These are phyloP conservation scores for Acanthopagrus latus DNA, from an alignment of 2,797 vertebrate genomes.

Conservation along the genomic window DNA sequence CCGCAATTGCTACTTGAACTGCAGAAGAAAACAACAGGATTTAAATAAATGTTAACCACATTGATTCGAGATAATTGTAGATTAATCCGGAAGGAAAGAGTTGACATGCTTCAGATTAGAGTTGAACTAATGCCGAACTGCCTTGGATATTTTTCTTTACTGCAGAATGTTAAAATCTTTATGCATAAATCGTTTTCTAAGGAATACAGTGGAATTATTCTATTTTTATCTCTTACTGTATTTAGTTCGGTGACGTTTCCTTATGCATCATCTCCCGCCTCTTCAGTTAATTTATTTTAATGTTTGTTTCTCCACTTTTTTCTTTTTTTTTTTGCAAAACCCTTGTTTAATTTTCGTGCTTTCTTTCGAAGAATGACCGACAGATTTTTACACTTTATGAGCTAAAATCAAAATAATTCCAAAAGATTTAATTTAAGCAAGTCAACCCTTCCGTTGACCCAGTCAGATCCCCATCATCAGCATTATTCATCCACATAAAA, in stretches of 20 bases:
- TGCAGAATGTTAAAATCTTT: constrained; percentile 7
- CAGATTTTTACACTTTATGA: no score
- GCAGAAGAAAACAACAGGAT: constrained; percentile 34
- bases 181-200: neutral
- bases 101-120: neutral
- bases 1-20: constrained; percentile 60
- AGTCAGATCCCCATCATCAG: neutral
- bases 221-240: neutral
- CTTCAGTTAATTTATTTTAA: neutral
- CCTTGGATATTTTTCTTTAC: neutral
- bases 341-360: neutral
- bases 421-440: neutral
- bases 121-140: neutral
- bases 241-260: no score
- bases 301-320: neutral
- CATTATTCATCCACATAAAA: constrained; percentile 9
- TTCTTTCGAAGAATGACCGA: neutral
- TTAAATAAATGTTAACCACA: neutral
- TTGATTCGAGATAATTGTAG: constrained; percentile 9
- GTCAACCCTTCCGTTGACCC: neutral
- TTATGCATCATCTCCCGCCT: neutral
- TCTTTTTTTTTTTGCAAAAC: neutral
- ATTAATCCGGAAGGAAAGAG: neutral
- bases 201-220: neutral
- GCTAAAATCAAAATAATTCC: neutral